Percentiles rank a stretch among this genome's conserved stretches.
Evolutionary conservation across 2,113 vertebrate species (phyloP).

Genomic region (Parus major): DNA sequence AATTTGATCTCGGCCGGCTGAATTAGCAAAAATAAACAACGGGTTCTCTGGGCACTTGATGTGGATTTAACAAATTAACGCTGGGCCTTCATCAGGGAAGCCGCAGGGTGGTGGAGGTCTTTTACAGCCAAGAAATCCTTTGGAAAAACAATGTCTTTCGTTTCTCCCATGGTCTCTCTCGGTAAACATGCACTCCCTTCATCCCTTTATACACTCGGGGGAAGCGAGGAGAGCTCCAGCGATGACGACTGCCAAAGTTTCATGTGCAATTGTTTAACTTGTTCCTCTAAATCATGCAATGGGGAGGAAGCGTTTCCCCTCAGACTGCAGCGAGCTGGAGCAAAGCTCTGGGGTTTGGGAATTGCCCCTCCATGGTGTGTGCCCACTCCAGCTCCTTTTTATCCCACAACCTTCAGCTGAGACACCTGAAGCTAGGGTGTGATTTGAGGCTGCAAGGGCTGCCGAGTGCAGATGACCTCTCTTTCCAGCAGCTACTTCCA

Average conservation of each 20-base stretch:
- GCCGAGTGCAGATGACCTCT: not conserved
- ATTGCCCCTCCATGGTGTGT: not conserved
- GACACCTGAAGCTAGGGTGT: not conserved
- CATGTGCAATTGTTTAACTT: constrained; percentile 52
- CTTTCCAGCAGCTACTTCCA: not conserved
- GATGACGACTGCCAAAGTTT: not conserved
- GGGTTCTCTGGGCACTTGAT: constrained; percentile 67
- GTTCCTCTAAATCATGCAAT: not conserved
- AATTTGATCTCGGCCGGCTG: constrained; percentile 60
- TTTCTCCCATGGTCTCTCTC: constrained; percentile 34
- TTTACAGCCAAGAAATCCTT: constrained; percentile 59
- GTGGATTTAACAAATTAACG: constrained; percentile 84
- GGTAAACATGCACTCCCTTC: constrained; percentile 59
- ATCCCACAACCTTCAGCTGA: not conserved
- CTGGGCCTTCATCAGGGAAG: constrained; percentile 64
- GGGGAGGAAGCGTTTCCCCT: constrained; percentile 18
- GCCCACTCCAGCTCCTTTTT: not conserved
- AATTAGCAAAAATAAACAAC: constrained; percentile 79
- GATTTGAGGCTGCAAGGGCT: not conserved
- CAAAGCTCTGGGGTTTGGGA: not conserved
- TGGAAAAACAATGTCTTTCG: constrained; percentile 36
- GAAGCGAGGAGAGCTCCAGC: constrained; percentile 18
- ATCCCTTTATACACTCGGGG: not conserved
- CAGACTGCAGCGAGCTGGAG: accelerated
- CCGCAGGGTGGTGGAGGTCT: constrained; percentile 25